A percentile compares a stretch with the other conserved stretches of the same genome.
These are phyloP conservation scores for Halichondria panicea DNA, from an alignment of 37 sponge, comb jelly and placozoan genomes.

Conservation along the genomic window DNA sequence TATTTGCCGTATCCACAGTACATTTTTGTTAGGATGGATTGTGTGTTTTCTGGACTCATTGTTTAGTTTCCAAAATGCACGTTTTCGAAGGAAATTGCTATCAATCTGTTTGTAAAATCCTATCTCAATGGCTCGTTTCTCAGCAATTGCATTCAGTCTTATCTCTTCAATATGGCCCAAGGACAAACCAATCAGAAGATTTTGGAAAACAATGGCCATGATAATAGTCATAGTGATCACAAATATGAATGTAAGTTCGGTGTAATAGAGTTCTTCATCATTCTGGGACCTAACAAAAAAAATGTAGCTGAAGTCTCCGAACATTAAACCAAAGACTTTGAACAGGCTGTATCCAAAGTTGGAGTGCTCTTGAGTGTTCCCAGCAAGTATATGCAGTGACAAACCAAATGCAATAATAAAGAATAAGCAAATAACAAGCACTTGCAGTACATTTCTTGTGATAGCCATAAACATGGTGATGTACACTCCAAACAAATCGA, in stretches of 20 bases:
- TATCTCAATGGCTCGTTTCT: constrained; percentile 38
- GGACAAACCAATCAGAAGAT: constrained; percentile 90
- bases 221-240: constrained; percentile 58
- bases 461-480: constrained; percentile 84
- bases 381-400: constrained; percentile 67
- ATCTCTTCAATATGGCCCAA: constrained; percentile 87
- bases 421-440: constrained; percentile 40
- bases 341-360: constrained; percentile 59
- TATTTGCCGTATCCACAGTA: not conserved
- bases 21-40: constrained; percentile 38
- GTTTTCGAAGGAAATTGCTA: constrained; percentile 6
- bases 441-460: constrained; percentile 59
- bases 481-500: constrained; percentile 84
- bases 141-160: constrained; percentile 63
- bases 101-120: constrained; percentile 39
- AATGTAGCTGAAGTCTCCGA: constrained; percentile 70
- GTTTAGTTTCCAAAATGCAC: constrained; percentile 1
- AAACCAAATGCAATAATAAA: constrained; percentile 77
- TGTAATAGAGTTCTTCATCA: constrained; percentile 29
- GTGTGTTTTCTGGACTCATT: not conserved
- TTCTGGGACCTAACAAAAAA: constrained; percentile 14
- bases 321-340: constrained; percentile 42
- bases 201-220: constrained; percentile 74
- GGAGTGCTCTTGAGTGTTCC: constrained; percentile 29
- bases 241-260: constrained; percentile 55